Base-by-base conservation (phyloP, 2,888 invertebrate genomes). In the Spialia ferax region DNA sequence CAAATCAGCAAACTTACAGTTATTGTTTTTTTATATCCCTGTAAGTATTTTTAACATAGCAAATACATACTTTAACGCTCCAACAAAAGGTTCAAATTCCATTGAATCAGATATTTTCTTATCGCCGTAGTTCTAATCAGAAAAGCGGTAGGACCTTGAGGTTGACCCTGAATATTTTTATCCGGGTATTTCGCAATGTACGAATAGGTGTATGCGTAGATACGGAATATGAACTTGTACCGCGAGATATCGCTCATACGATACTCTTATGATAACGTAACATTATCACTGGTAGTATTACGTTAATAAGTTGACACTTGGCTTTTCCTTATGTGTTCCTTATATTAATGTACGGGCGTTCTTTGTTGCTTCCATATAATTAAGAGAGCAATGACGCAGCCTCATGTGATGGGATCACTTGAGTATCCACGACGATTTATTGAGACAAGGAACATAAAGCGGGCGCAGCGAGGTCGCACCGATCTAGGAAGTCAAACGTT, bases 91-190 rank as follows among this genome's bases (percentile, higher is more conserved):
- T 77, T 76, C 73, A 84, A 74, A 82, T 85, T 89, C 63, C 77
- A 65, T 73, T 79, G 79, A 69, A 73, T 69, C 70, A 70, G 74
- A 65, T 64, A 63, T 70, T 78, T 82, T 79, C 87, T 91, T 91
- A 91, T 91, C 93, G 84, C 77, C 78, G 75, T 82, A 80, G 80
- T 82, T 80, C 85, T 91, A 93, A 93, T 93, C 93, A 89, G 90
- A 91, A 91, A 91, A 90, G 87, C 87, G 79, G 81, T 74, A 74
- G 87, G 86, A 87, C 93, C 93, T 93, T 93, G 92, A 89, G 88
- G 87, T 85, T 91, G 93, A 91, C 93, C 93, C 87, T 93, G 93
- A 85, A 81, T 89, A 92, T 91, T 91, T 92, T 93, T 89, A 89
- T 91, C 89, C 89, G 88, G 88, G 86, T 88, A 89, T 89, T 93